Conservation (phyloP, 2,888 invertebrate genomes). For the Molanna angustata region DNA sequence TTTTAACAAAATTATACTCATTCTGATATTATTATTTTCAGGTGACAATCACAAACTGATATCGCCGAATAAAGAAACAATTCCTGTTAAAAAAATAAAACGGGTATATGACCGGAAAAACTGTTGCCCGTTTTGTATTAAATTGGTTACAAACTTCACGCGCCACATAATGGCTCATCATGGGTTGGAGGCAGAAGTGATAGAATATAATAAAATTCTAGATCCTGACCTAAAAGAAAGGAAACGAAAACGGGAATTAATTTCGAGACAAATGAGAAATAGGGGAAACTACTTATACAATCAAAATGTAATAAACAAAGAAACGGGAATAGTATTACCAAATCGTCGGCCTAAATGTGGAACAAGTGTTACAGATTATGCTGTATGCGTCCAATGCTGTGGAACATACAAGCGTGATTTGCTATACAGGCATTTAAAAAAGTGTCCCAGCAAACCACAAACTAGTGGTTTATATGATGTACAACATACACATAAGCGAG, state of each 20-base stretch:
- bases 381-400: constrained; percentile 6
- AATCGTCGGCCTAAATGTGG: background rate
- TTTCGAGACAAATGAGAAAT: constrained; percentile 8
- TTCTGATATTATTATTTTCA: too few species aligned
- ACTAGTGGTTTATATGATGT: background rate
- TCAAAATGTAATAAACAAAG: background rate
- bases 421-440: constrained; percentile 12
- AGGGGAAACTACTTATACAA: constrained; percentile 5
- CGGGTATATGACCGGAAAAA: too few species aligned
- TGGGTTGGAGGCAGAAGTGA: constrained; percentile 4
- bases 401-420: constrained; percentile 9
- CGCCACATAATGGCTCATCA: constrained; percentile 5
- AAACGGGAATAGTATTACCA: background rate
- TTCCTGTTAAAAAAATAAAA: too few species aligned
- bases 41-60: too few species aligned
- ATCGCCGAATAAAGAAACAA: too few species aligned
- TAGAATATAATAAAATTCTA: constrained; percentile 10
- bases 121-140: constrained; percentile 7
- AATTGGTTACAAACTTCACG: constrained; percentile 12
- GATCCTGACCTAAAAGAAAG: constrained; percentile 6
- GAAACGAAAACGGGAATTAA: constrained; percentile 12
- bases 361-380: constrained; percentile 5
- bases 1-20: too few species aligned
- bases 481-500: background rate
- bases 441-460: background rate